phyloP scores from a whole-genome alignment of 2,888 invertebrate genomes.

The Lochmaea capreae region DNA sequence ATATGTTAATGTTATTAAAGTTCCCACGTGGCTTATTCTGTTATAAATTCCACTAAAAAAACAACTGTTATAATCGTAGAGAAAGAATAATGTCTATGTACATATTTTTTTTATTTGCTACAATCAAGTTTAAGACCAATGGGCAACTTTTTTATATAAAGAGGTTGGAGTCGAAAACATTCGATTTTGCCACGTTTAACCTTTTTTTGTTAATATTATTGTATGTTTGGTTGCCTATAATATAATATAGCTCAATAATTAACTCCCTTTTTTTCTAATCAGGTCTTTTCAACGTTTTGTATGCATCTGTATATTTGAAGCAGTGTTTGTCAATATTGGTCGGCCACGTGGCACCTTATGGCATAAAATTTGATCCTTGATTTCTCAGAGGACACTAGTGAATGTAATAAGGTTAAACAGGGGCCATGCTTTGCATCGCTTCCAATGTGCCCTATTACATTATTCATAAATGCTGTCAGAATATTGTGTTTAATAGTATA shows the following conservation, averaged over 20 bases:
- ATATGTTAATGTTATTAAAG: slow-evolving; percentile 18
- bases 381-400: slow-evolving; percentile 52
- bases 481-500: slow-evolving; percentile 41
- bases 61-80: not conserved
- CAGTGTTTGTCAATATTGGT: not conserved
- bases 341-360: slow-evolving; percentile 39
- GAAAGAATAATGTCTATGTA: not conserved
- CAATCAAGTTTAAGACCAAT: no score
- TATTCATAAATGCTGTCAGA: slow-evolving; percentile 51
- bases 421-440: slow-evolving; percentile 41
- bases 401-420: slow-evolving; percentile 50
- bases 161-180: no score
- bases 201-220: no score
- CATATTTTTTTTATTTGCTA: no score
- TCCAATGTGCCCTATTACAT: slow-evolving; percentile 44
- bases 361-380: slow-evolving; percentile 44
- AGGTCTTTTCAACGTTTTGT: not conserved
- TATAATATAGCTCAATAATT: no score
- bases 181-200: no score
- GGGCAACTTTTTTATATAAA: no score
- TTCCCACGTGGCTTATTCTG: slow-evolving; percentile 1
- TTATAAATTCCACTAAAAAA: not conserved
- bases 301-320: not conserved
- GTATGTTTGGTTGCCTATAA: no score
- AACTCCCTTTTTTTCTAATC: no score